Conservation (phyloP, 2,888 invertebrate species). For the Cheilosia impressa region DNA sequence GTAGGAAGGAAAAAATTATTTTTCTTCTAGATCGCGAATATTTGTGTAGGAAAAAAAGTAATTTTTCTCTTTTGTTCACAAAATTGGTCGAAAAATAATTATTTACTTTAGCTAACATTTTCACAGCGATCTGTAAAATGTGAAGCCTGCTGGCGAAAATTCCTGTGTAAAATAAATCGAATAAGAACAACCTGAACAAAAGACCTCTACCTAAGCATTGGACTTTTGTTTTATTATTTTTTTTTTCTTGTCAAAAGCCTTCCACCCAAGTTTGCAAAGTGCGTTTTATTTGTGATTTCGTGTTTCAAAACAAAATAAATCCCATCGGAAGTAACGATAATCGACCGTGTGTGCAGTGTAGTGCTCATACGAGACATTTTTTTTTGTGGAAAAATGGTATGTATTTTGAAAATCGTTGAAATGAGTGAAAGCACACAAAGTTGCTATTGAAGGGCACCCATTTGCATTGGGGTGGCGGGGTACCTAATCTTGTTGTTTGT, state of each 20-base stretch:
- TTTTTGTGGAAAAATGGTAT: slow-evolving; percentile 47
- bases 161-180: slow-evolving; percentile 2
- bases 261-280: slow-evolving; percentile 44
- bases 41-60: slow-evolving; percentile 15
- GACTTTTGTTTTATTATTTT: neutral
- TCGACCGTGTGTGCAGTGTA: neutral
- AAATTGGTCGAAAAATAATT: neutral
- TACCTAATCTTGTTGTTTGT: neutral
- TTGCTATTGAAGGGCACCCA: slow-evolving; percentile 29
- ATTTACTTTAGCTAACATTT: neutral
- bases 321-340: neutral
- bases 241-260: slow-evolving; percentile 18
- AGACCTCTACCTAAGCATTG: slow-evolving; percentile 10
- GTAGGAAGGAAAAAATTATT: slow-evolving; percentile 20
- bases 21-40: slow-evolving; percentile 39
- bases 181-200: slow-evolving; percentile 42
- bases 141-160: slow-evolving; percentile 52
- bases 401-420: slow-evolving; percentile 5
- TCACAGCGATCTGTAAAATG: slow-evolving; percentile 3
- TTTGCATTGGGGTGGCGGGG: slow-evolving; percentile 1
- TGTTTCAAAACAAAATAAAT: slow-evolving; percentile 25
- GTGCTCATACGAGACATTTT: neutral
- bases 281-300: slow-evolving; percentile 48
- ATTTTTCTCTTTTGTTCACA: slow-evolving; percentile 22
- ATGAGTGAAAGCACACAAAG: slow-evolving; percentile 1